Conservation (phyloP, 1,140 invertebrate genomes). For the Drosophila pandora region DNA sequence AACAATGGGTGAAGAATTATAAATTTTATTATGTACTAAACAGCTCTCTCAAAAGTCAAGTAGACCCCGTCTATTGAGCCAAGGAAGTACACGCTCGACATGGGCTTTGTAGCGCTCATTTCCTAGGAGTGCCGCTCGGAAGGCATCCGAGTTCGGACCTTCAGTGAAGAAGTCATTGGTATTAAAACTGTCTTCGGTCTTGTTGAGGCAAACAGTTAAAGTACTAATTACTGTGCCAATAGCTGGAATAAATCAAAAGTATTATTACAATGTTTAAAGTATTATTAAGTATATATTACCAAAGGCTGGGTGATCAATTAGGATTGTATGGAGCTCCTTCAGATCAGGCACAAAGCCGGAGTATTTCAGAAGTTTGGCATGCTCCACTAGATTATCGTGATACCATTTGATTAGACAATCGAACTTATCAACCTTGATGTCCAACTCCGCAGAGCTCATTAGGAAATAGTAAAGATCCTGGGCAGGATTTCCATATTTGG, state of each 20-base stretch:
- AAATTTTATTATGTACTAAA: not conserved
- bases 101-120: conserved; percentile 48
- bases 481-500: conserved; percentile 54
- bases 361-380: conserved; percentile 37
- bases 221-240: conserved; percentile 40
- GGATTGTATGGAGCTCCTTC: conserved; percentile 37
- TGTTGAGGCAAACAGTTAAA: conserved; percentile 29
- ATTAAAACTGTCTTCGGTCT: conserved; percentile 19
- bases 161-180: conserved; percentile 22
- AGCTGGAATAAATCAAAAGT: conserved; percentile 16
- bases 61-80: conserved; percentile 48
- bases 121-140: conserved; percentile 1
- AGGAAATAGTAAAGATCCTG: conserved; percentile 58
- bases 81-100: conserved; percentile 43
- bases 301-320: conserved; percentile 38
- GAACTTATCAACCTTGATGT: conserved; percentile 54
- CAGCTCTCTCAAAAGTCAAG: conserved; percentile 17
- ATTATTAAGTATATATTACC: not conserved
- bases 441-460: conserved; percentile 39
- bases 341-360: conserved; percentile 37
- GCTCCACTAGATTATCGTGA: conserved; percentile 45
- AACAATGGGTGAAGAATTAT: too few species aligned
- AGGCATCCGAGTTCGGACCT: conserved; percentile 10
- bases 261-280: not conserved
- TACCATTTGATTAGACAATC: conserved; percentile 56